Base-by-base conservation (phyloP, 2,797 vertebrate genomes). In the Agapornis canus region DNA sequence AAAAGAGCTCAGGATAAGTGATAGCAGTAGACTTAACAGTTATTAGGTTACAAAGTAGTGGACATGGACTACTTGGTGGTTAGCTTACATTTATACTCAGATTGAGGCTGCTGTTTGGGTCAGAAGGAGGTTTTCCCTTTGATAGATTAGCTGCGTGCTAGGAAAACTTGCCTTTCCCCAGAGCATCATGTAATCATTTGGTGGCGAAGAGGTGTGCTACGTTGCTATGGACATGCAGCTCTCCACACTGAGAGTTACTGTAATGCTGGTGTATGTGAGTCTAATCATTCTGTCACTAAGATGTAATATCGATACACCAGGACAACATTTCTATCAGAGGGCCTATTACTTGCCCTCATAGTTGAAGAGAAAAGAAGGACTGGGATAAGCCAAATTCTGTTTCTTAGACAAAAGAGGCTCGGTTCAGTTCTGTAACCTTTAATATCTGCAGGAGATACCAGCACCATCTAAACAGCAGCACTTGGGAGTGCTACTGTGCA, bases 141-240 rank as follows among this genome's bases (percentile, higher is more conserved):
- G 89, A 87, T 63, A 69, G 89, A 95, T 94, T 11, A 72, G 64
- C 86, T 61, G 37, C 66, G 75, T 77, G 75, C 86, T 71, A 39
- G 72, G 94, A 85, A 91, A 94, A 81, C 79, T 77, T 94, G 90
- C 90, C 90, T 87, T 91, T 95, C 93, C 89, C 92, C 86, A 54
- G 96, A 95, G 89, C 93, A 87, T 47, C 35, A 0, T 89, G 81
- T 89, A 86, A 94, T 92, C 70, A 66, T 47, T 89, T 81, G 94
- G 84, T 93, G 90, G 65, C 31, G 21, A 35, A 59, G 92, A 95
- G 90, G 4, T 48, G 85, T 39, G 79, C 75, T 52, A 8, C 1
- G 47, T 73, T 90, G 83, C 93, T 56, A 65, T 75, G 93, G 90
- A 19, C 81, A 12, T 87, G 86, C 7, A 4, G 93, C 83, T 70